Percentiles rank a stretch among this genome's conserved stretches.
phyloP scores from a whole-genome alignment of 2,888 invertebrate genomes.

The Physocephala rufipes region DNA sequence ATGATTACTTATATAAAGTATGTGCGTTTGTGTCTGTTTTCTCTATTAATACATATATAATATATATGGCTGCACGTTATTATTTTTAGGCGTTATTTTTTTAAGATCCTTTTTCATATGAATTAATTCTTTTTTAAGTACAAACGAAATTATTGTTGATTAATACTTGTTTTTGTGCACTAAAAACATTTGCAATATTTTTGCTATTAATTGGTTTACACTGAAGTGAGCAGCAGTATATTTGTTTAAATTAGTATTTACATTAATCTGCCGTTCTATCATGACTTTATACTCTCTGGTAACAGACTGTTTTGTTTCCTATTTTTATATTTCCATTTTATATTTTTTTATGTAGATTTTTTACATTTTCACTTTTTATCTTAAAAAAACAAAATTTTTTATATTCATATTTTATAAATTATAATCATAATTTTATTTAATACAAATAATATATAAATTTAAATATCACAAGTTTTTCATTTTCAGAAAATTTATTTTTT shows the following conservation, averaged over 20 bases:
- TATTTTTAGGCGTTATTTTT: too few species aligned
- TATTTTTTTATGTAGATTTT: too few species aligned
- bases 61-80: too few species aligned
- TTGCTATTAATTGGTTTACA: slow-evolving; percentile 14
- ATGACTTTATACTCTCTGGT: not conserved
- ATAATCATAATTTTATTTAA: slow-evolving; percentile 3
- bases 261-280: not conserved
- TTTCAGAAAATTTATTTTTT: slow-evolving; percentile 14
- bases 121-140: slow-evolving; percentile 30
- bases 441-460: slow-evolving; percentile 25
- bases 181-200: slow-evolving; percentile 8
- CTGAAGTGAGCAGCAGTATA: not conserved
- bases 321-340: too few species aligned
- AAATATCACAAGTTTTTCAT: slow-evolving; percentile 27
- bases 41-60: too few species aligned
- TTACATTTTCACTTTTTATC: too few species aligned
- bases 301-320: not conserved
- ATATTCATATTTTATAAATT: too few species aligned
- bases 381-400: too few species aligned
- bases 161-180: slow-evolving; percentile 26
- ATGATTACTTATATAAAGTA: too few species aligned
- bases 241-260: not conserved
- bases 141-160: slow-evolving; percentile 6
- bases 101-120: not conserved
- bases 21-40: too few species aligned